Evolutionary conservation across 2,797 vertebrate genomes (phyloP).

Genomic region (Prunella strophiata): DNA sequence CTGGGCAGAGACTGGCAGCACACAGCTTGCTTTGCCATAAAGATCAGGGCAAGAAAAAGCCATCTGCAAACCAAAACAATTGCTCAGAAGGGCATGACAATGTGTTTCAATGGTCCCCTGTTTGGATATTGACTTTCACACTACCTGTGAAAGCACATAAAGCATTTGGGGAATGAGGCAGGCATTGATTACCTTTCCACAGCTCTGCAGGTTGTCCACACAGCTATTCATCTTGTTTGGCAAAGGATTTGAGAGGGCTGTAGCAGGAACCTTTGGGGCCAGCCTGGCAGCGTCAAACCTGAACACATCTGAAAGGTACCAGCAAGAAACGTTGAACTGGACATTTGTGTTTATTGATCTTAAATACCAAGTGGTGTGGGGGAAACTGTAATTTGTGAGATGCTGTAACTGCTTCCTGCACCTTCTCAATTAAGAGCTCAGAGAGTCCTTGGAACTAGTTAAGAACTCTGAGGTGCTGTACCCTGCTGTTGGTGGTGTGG

Average conservation of each 20-base stretch:
- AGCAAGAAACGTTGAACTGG: not conserved
- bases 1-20: not conserved
- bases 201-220: not conserved
- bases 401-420: not conserved
- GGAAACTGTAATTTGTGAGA: not conserved
- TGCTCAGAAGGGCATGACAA: not conserved
- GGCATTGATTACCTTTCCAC: constrained; percentile 48
- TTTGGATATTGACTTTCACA: constrained; percentile 31
- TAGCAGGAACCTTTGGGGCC: not conserved
- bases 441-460: not conserved
- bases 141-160: constrained; percentile 13
- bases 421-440: not conserved
- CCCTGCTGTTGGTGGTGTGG: not conserved
- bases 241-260: not conserved
- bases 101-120: not conserved
- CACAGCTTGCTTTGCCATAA: not conserved
- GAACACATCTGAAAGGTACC: not conserved
- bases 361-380: not conserved
- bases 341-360: not conserved
- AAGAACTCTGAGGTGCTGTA: not conserved
- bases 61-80: constrained; percentile 8
- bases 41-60: not conserved
- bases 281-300: not conserved
- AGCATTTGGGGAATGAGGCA: not conserved
- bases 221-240: constrained; percentile 14